Evolutionary conservation across 2,888 invertebrate species (phyloP).

Genomic region (Chrysina gloriosa): DNA sequence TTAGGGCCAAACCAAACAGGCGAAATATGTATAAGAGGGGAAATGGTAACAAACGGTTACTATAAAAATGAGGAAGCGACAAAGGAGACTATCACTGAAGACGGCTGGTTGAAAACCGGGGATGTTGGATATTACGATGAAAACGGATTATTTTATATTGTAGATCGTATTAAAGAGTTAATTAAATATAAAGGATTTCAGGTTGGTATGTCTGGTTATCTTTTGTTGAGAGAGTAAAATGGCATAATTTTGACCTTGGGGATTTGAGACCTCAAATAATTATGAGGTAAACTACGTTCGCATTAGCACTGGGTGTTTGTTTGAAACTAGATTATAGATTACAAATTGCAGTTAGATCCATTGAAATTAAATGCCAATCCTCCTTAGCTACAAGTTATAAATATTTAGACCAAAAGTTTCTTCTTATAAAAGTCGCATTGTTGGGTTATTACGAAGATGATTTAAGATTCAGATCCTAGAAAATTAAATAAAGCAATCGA

Average conservation of each 20-base stretch:
- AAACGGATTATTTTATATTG: conserved; percentile 81
- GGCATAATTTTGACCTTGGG: too few relatives aligned
- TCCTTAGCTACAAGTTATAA: too few relatives aligned
- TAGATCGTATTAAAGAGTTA: conserved; percentile 88
- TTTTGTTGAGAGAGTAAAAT: too few relatives aligned
- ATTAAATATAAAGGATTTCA: conserved; percentile 92
- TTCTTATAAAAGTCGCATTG: too few relatives aligned
- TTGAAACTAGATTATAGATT: too few relatives aligned
- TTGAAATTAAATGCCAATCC: too few relatives aligned
- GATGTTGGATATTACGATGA: conserved; percentile 86
- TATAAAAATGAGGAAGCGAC: conserved; percentile 76
- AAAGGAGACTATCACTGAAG: conserved; percentile 71
- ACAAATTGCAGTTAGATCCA: neutral
- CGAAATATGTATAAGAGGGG: conserved; percentile 85
- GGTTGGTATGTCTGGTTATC: conserved; percentile 63
- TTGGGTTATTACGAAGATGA: too few relatives aligned
- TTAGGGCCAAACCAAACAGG: conserved; percentile 76
- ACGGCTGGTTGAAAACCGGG: conserved; percentile 84
- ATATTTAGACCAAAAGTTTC: too few relatives aligned
- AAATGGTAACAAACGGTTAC: conserved; percentile 72
- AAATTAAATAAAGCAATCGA: neutral
- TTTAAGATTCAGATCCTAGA: too few relatives aligned
- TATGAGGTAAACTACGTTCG: too few relatives aligned
- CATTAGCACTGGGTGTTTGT: too few relatives aligned
- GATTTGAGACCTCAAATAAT: too few relatives aligned